Base-by-base conservation (phyloP, 2,113 vertebrate genomes). In the Muscicapa adusta region DNA sequence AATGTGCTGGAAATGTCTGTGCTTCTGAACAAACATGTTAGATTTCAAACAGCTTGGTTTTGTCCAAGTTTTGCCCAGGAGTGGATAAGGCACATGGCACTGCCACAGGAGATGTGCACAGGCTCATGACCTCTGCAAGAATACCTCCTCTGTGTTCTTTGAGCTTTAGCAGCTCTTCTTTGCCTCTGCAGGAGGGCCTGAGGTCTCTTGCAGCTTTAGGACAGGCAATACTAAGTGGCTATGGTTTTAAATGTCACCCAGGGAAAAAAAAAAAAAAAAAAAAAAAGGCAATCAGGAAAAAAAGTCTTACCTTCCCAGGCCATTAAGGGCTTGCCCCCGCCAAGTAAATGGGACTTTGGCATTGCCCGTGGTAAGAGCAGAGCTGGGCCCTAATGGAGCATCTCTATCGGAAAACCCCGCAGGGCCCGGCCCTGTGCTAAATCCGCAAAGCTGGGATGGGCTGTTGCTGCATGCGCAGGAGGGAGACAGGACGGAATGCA, bases 301-400 rank as follows among this genome's bases (percentile, higher is more conserved):
- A 33, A 5, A 2, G 4, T 33, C 54, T 79, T 90, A 23, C 14
- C 26, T 88, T 95, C 43, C 25, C 36, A 80, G 57, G 75, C 85
- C 85, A 91, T 95, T 91, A 93, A 88, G 43, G 43, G 75, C 56
- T 91, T 80, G 43, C 22, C 53, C 61, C 67, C 1, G 6, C 0
- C 3, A 80, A 63, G 78, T 91, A 94, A 66, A 90, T 90, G 93
- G 29, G 56, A 42, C 47, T 89, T 86, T 73, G 89, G 78, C 63
- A 66, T 18, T 83, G 88, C 79, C 88, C 1, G 4, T 36, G 63
- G 72, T 66, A 66, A 85, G 58, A 82, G 87, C 81, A 62, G 91
- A 79, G 68, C 68, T 45, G 75, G 95, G 71, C 71, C 33, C 91
- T 95, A 97, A 96, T 97, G 95, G 95, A 95, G 63, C 14, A 15